phyloP scores from a whole-genome alignment of 2,113 vertebrate species.

The Sporophila hypoxantha region DNA sequence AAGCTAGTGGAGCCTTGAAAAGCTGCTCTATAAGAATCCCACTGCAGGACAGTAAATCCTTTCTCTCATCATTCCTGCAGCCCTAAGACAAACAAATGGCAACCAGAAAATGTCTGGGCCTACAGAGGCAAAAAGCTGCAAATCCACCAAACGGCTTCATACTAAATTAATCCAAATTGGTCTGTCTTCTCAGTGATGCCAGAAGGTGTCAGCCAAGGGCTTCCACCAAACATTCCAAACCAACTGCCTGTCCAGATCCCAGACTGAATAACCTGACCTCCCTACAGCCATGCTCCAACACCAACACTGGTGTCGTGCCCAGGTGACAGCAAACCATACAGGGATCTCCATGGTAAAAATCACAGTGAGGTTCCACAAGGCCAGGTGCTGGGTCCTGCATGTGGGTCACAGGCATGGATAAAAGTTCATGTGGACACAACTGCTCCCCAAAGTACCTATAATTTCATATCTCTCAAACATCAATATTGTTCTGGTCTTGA shows the following conservation, averaged over 20 bases:
- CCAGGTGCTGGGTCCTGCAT: not conserved
- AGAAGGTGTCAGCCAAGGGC: conserved; percentile 20
- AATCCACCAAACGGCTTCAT: not conserved
- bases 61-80: not conserved
- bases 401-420: not conserved
- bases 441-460: not conserved
- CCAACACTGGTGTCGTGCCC: fast-evolving
- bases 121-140: not conserved
- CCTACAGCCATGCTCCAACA: not conserved
- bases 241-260: not conserved
- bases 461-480: not conserved
- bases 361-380: not conserved
- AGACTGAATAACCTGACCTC: not conserved
- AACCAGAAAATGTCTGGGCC: not conserved
- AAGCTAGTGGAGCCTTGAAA: not conserved
- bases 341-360: not conserved
- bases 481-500: not conserved
- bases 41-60: not conserved
- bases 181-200: not conserved
- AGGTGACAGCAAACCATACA: not conserved
- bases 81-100: not conserved
- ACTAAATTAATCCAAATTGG: not conserved
- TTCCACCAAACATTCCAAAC: not conserved
- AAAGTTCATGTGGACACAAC: not conserved
- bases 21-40: not conserved